Evolutionary conservation across 2,888 invertebrate species (phyloP), one percentile per base, ranked within the genome.

Genomic region (Drosophila sordidula): DNA sequence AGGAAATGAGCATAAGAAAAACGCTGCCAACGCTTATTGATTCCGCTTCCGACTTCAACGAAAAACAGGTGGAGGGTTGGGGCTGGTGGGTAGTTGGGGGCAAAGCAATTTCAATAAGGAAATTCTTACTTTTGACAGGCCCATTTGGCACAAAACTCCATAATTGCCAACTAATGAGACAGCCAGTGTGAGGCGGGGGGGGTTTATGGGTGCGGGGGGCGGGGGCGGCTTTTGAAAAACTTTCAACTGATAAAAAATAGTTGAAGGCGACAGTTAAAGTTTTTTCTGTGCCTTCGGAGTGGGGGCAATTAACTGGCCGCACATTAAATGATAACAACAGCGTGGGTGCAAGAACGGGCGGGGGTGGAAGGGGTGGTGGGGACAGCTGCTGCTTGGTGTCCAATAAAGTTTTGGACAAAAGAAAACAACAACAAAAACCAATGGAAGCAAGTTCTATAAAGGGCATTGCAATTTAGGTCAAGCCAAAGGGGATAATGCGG

Each of bases 401-500:
- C 70, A 66, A 68, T 80, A 58, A 78, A 78, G 62, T 86, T 75
- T 55, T 55, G 58, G 47, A 85, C 80, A 82, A 75, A 75, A 72
- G 72, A 70, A 63, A 47, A 29, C 26, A 39, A 16, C 45, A 70
- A 50, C 41, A 61, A 62, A 50, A 50, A 51, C 52, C 58, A 78
- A 57, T 36, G 34, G 29, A 47, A 47, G 57, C 49, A 52, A 63
- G 52, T 54, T 50, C 51, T 45, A 47, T 45, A 47, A 64, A 29
- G 67, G 62, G 56, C 68, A 70, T 52, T 71, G 70, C 71, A 77
- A 83, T 83, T 86, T 83, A 68, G 82, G 87, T 83, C 82, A 83
- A 80, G 74, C 78, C 83, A 71, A 78, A 72, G 74, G 78, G 78
- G 78, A 86, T 83, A 80, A 80, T 80, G 77, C 77, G 79, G 71